Percentiles rank a stretch among this genome's conserved stretches.
Evolutionary conservation across 2,888 invertebrate genomes (phyloP).

Genomic region (Drosophila rellima): DNA sequence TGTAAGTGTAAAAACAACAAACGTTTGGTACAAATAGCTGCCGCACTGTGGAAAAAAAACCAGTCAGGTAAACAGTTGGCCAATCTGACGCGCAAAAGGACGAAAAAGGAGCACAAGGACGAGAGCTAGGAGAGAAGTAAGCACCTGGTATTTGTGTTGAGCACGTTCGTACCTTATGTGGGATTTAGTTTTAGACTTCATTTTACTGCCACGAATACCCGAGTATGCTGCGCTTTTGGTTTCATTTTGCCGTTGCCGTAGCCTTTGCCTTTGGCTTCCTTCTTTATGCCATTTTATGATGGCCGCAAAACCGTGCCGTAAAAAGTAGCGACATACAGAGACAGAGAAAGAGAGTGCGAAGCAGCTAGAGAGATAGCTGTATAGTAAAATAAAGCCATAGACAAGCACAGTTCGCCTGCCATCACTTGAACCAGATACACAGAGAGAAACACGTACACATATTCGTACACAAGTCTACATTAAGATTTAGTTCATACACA

Average conservation of each 20-base stretch:
- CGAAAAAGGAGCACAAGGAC: conserved; percentile 4
- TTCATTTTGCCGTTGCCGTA: conserved; percentile 62
- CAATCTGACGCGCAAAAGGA: conserved; percentile 16
- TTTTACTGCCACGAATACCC: conserved; percentile 62
- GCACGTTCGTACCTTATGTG: conserved; percentile 82
- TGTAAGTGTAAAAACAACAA: conserved; percentile 41
- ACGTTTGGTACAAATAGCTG: conserved; percentile 63
- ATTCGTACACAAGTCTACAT: conserved; percentile 9
- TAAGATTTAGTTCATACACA: conserved; percentile 41
- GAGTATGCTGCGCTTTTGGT: conserved; percentile 70
- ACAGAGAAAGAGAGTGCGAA: background rate
- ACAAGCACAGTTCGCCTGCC: conserved; percentile 52
- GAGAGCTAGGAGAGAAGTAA: conserved; percentile 43
- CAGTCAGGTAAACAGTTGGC: conserved; percentile 68
- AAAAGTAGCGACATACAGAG: conserved; percentile 35
- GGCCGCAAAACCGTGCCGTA: conserved; percentile 66
- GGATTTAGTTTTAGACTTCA: conserved; percentile 81
- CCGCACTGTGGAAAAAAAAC: conserved; percentile 66
- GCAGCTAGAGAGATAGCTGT: conserved; percentile 30
- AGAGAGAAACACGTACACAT: conserved; percentile 24
- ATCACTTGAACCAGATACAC: conserved; percentile 49
- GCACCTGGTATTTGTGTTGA: conserved; percentile 81
- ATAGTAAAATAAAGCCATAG: conserved; percentile 72
- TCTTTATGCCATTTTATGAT: conserved; percentile 75
- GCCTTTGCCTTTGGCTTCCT: conserved; percentile 38